Conservation (phyloP, 2,113 vertebrate species). For the Corythaeola cristata region DNA sequence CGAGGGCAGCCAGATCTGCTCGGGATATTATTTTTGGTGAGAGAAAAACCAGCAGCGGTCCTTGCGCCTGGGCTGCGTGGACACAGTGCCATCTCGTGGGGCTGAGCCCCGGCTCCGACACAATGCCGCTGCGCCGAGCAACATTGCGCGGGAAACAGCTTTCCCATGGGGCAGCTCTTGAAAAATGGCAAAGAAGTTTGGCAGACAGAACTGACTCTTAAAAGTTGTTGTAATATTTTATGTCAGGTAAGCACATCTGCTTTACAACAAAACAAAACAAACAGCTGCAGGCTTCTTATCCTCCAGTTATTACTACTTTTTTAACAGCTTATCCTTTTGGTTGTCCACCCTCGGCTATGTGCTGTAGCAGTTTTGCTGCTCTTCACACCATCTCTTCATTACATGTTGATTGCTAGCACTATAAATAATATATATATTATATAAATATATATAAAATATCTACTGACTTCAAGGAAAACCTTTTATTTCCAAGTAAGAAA, state of each 20-base stretch:
- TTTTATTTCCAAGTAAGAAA: not conserved
- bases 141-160: rapidly evolving
- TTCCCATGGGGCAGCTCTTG: not conserved
- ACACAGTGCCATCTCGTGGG: constrained; percentile 74
- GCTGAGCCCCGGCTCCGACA: rapidly evolving
- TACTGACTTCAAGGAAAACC: constrained; percentile 20
- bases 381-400: not conserved
- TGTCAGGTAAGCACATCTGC: not conserved
- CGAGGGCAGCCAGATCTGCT: not conserved
- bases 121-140: rapidly evolving
- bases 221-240: not conserved
- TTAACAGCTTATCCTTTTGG: not conserved
- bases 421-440: constrained; percentile 62
- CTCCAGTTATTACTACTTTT: not conserved
- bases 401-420: constrained; percentile 8
- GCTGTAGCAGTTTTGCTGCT: not conserved
- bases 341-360: not conserved
- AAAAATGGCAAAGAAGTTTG: not conserved
- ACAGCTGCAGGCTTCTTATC: not conserved
- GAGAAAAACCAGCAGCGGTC: not conserved
- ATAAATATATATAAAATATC: constrained; percentile 27
- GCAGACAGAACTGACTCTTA: not conserved
- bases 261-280: not conserved
- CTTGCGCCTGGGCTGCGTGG: not conserved
- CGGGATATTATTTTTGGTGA: not conserved